A percentile compares a stretch with the other conserved stretches of the same genome.
phyloP scores from a whole-genome alignment of 2,888 invertebrate genomes.

The Apodemia mormo region DNA sequence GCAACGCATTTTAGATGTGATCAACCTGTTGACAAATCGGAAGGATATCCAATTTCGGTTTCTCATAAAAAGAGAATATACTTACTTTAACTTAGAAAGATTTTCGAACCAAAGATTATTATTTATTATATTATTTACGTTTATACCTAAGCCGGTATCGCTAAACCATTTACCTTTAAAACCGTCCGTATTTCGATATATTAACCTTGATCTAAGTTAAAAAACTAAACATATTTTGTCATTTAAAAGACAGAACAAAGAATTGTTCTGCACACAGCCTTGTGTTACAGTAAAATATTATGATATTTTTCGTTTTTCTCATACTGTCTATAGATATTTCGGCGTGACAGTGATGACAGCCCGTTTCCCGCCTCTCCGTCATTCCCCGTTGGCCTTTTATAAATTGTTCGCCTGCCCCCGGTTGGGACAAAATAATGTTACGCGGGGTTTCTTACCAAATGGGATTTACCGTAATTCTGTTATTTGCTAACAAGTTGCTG shows the following conservation, averaged over 20 bases:
- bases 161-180: not conserved
- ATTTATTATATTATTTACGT: too few relatives aligned
- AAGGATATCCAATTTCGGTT: too few relatives aligned
- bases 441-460: conserved; percentile 66
- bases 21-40: too few relatives aligned
- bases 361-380: conserved; percentile 72
- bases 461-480: conserved; percentile 73
- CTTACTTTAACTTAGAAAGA: too few relatives aligned
- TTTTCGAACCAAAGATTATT: too few relatives aligned
- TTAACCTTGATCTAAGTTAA: too few relatives aligned
- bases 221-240: not conserved
- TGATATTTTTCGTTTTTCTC: conserved; percentile 64
- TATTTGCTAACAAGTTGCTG: conserved; percentile 61
- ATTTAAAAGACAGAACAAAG: not conserved
- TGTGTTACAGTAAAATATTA: conserved; percentile 63
- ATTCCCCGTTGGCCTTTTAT: conserved; percentile 68
- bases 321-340: conserved; percentile 65
- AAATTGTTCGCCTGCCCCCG: conserved; percentile 67
- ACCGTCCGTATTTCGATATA: not conserved
- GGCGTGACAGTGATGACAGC: conserved; percentile 72
- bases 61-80: too few relatives aligned
- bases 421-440: conserved; percentile 65
- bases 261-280: conserved; percentile 32
- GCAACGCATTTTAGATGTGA: too few relatives aligned
- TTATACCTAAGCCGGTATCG: too few relatives aligned